Conservation (phyloP, 2,113 vertebrate genomes). For the Apeltes quadracus region DNA sequence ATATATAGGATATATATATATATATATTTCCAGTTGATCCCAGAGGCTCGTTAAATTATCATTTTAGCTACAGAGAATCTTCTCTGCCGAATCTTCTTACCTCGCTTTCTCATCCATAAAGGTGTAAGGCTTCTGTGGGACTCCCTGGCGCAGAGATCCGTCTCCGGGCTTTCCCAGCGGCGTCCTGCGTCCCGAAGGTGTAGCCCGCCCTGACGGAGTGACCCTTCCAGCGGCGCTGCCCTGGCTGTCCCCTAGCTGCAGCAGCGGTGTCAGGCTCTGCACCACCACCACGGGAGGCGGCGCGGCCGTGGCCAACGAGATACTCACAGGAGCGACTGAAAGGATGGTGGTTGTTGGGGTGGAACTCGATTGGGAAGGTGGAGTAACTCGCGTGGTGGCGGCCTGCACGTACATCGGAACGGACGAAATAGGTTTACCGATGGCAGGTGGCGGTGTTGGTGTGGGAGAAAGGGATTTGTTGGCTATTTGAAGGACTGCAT, state of each 20-base stretch:
- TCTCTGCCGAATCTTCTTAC: conserved; percentile 76
- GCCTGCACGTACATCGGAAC: conserved; percentile 79
- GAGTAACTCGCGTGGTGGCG: conserved; percentile 24
- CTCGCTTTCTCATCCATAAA: conserved; percentile 98
- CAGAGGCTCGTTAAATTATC: not conserved
- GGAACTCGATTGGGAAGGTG: conserved; percentile 40
- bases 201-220: conserved; percentile 65
- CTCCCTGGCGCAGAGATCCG: conserved; percentile 87
- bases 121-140: conserved; percentile 97
- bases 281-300: conserved; percentile 78
- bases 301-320: conserved; percentile 33
- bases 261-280: conserved; percentile 76
- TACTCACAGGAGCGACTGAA: conserved; percentile 40
- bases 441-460: conserved; percentile 58
- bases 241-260: conserved; percentile 65
- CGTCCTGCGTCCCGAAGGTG: conserved; percentile 74
- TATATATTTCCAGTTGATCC: no score
- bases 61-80: not conserved
- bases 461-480: conserved; percentile 60
- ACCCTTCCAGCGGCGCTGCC: conserved; percentile 67
- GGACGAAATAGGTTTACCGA: conserved; percentile 83
- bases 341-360: conserved; percentile 34
- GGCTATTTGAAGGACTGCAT: conserved; percentile 35
- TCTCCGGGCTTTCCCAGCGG: conserved; percentile 76
- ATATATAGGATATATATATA: no score